A percentile compares a stretch with the other conserved stretches of the same genome.
phyloP scores from a whole-genome alignment of 53 echinoderm and acorn worm species.

The Holothuria scabra region DNA sequence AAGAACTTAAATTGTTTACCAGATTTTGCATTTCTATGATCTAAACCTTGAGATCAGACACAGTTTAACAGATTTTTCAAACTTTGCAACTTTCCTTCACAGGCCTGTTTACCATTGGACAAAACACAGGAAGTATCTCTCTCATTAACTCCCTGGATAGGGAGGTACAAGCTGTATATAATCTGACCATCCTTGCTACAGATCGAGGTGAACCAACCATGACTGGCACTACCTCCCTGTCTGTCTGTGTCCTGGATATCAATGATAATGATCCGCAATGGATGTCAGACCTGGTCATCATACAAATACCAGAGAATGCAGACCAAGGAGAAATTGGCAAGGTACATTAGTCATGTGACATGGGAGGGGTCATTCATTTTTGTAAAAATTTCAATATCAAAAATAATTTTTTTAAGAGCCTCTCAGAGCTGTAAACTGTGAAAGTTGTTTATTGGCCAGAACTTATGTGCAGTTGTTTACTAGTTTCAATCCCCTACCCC shows the following conservation, averaged over 20 bases:
- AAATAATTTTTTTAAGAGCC: too few relatives aligned
- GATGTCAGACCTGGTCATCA: slow-evolving; percentile 31
- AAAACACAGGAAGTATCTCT: slow-evolving; percentile 63
- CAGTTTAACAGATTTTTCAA: too few relatives aligned
- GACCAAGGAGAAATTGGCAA: slow-evolving; percentile 25
- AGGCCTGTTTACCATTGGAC: slow-evolving; percentile 75
- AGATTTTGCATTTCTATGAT: too few relatives aligned
- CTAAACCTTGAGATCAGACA: too few relatives aligned
- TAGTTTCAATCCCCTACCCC: too few relatives aligned
- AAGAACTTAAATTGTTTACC: too few relatives aligned
- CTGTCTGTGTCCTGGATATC: slow-evolving; percentile 68
- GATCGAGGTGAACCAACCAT: slow-evolving; percentile 69
- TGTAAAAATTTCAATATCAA: too few relatives aligned
- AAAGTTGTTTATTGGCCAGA: too few relatives aligned
- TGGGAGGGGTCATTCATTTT: too few relatives aligned
- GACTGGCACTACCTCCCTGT: slow-evolving; percentile 54
- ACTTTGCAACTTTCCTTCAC: background rate
- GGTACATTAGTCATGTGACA: background rate
- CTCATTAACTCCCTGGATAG: slow-evolving; percentile 65
- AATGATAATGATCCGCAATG: slow-evolving; percentile 88
- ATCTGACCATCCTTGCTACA: slow-evolving; percentile 69
- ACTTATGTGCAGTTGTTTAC: too few relatives aligned
- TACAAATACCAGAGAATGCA: slow-evolving; percentile 57
- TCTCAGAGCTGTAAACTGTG: too few relatives aligned
- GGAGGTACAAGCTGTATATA: slow-evolving; percentile 60